Percentiles rank a stretch among this genome's conserved stretches.
Conservation (phyloP, 1,140 invertebrate genomes). For the Drosophila bipectinata region DNA sequence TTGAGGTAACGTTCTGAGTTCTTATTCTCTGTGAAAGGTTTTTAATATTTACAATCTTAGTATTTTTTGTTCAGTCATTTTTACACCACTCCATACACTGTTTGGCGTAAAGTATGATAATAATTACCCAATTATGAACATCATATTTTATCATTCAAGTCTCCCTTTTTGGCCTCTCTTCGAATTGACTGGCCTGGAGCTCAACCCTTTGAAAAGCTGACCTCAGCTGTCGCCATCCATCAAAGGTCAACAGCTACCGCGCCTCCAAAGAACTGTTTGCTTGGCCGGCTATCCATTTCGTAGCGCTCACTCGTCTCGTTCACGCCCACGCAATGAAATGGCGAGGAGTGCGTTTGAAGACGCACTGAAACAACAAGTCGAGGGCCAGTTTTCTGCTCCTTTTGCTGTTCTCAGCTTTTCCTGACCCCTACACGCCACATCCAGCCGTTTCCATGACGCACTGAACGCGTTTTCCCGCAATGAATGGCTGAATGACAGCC, state of each 20-base stretch:
- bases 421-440: constrained; percentile 20
- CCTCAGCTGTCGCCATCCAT: constrained; percentile 46
- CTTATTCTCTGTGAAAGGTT: not conserved
- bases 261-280: constrained; percentile 6
- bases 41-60: not conserved
- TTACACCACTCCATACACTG: not conserved
- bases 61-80: too few species aligned
- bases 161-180: not conserved
- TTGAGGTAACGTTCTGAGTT: not conserved
- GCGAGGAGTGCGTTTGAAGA: constrained; percentile 37
- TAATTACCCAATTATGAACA: constrained; percentile 7
- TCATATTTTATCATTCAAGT: not conserved
- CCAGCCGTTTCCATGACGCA: constrained; percentile 30
- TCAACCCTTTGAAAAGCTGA: constrained; percentile 22
- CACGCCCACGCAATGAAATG: constrained; percentile 46
- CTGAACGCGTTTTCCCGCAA: constrained; percentile 34
- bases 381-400: constrained; percentile 14
- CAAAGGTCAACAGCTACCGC: constrained; percentile 34
- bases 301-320: constrained; percentile 28
- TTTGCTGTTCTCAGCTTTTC: constrained; percentile 1
- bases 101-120: not conserved
- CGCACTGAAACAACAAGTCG: constrained; percentile 28
- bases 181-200: not conserved
- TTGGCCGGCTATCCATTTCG: constrained; percentile 35
- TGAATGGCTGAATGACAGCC: constrained; percentile 50